A percentile compares a stretch with the other conserved stretches of the same genome.
These are phyloP conservation scores for Scaptomyza pallida DNA, from an alignment of 1,140 invertebrate species.

Conservation along the genomic window DNA sequence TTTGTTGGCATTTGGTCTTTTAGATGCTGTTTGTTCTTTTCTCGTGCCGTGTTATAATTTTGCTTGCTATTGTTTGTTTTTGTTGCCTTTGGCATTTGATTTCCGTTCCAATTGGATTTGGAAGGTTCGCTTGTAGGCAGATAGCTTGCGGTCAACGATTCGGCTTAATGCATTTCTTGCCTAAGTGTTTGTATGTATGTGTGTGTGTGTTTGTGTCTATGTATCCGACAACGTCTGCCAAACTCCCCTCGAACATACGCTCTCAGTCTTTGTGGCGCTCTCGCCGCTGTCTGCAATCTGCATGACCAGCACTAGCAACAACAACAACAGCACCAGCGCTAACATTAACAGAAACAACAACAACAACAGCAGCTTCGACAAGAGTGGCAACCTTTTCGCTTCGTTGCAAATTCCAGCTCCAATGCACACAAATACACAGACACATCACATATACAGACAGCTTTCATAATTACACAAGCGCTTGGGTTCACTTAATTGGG, in stretches of 20 bases:
- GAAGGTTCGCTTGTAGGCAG: slow-evolving; percentile 20
- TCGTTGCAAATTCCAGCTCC: slow-evolving; percentile 76
- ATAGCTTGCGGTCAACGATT: slow-evolving; percentile 51
- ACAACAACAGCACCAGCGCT: slow-evolving; percentile 28
- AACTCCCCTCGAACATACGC: slow-evolving; percentile 16
- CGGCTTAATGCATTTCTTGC: slow-evolving; percentile 56
- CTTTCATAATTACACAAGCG: slow-evolving; percentile 77
- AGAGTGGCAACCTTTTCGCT: slow-evolving; percentile 79
- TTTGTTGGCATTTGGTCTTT: slow-evolving; percentile 36
- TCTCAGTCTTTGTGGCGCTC: slow-evolving; percentile 40
- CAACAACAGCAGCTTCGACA: slow-evolving; percentile 55
- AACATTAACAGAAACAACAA: slow-evolving; percentile 50
- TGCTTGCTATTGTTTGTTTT: background rate
- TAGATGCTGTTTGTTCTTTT: slow-evolving; percentile 21
- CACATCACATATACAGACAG: slow-evolving; percentile 20
- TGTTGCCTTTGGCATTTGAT: slow-evolving; percentile 36
- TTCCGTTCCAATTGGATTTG: slow-evolving; percentile 64
- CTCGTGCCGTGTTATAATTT: background rate
- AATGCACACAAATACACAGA: slow-evolving; percentile 57
- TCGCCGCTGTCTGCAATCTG: slow-evolving; percentile 65
- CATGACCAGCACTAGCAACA: slow-evolving; percentile 55
- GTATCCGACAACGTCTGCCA: slow-evolving; percentile 39
- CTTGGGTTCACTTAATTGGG: slow-evolving; percentile 75
- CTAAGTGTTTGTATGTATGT: slow-evolving; percentile 1
- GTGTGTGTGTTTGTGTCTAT: slow-evolving; percentile 16